These are phyloP conservation scores for Hartigia nigra DNA, from an alignment of 2,888 invertebrate species.

Conservation along the genomic window DNA sequence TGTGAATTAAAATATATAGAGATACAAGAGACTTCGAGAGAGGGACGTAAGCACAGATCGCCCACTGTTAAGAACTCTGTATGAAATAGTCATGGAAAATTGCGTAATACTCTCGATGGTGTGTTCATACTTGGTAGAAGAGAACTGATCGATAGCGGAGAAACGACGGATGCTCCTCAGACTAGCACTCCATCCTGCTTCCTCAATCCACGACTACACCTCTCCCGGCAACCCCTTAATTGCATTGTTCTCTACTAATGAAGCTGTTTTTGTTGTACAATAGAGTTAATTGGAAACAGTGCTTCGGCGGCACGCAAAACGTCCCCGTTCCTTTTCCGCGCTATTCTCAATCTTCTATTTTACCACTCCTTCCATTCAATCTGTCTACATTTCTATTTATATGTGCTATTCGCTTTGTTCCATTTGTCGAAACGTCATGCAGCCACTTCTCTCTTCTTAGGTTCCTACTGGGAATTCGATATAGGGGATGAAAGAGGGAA, in stretches of 20 bases:
- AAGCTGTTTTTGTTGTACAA: slow-evolving; percentile 42
- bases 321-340: slow-evolving; percentile 28
- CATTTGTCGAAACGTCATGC: not conserved
- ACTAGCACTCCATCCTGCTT: slow-evolving; percentile 30
- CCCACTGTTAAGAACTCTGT: not conserved
- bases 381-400: not conserved
- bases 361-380: not conserved
- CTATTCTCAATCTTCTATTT: not conserved
- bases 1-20: not conserved
- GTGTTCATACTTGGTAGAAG: not conserved
- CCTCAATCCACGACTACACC: slow-evolving; percentile 35
- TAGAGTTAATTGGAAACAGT: slow-evolving; percentile 41
- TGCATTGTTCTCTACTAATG: slow-evolving; percentile 42
- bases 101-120: not conserved
- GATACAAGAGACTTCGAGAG: not conserved
- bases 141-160: slow-evolving; percentile 42
- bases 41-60: not conserved
- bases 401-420: not conserved
- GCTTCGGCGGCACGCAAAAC: slow-evolving; percentile 27
- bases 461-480: not conserved
- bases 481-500: not conserved
- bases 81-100: not conserved
- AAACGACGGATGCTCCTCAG: slow-evolving; percentile 45
- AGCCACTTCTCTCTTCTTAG: not conserved
- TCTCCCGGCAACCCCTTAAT: slow-evolving; percentile 39